These are phyloP conservation scores for Corynorhinus townsendii DNA, from an alignment of 2,113 vertebrate genomes.

Conservation along the genomic window DNA sequence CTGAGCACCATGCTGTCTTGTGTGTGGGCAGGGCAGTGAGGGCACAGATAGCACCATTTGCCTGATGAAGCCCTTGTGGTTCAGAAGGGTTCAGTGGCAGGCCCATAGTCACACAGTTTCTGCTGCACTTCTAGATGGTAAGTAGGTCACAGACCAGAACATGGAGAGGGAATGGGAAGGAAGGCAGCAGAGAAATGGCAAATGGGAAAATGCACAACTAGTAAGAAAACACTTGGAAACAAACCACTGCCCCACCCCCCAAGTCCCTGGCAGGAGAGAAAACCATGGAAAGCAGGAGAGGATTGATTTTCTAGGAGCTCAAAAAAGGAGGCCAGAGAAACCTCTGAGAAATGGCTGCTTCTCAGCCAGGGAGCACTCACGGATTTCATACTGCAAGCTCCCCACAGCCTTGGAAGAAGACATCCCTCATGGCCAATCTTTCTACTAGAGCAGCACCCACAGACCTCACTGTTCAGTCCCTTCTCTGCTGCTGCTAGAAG, in stretches of 20 bases:
- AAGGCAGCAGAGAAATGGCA: not conserved
- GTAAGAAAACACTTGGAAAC: not conserved
- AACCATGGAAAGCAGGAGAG: not conserved
- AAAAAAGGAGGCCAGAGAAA: not conserved
- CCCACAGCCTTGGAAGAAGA: not conserved
- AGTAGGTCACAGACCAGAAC: too few relatives aligned
- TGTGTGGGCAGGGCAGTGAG: not conserved
- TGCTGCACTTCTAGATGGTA: not conserved
- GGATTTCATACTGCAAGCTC: not conserved
- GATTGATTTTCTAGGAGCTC: not conserved
- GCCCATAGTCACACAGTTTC: not conserved
- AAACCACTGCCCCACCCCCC: not conserved
- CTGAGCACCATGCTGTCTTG: not conserved
- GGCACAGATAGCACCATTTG: not conserved
- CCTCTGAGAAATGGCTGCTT: not conserved
- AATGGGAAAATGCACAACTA: not conserved
- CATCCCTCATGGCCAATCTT: too few relatives aligned
- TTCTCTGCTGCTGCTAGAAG: not conserved
- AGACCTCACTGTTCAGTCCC: not conserved
- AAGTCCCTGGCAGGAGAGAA: not conserved
- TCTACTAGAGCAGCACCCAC: fast-evolving
- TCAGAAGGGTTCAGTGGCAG: not conserved
- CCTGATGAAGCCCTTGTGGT: not conserved
- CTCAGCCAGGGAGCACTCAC: not conserved
- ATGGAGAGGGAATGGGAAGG: not conserved